A percentile compares a stretch with the other conserved stretches of the same genome.
Conservation (phyloP, 2,113 vertebrate genomes). For the Bubo blakistoni region DNA sequence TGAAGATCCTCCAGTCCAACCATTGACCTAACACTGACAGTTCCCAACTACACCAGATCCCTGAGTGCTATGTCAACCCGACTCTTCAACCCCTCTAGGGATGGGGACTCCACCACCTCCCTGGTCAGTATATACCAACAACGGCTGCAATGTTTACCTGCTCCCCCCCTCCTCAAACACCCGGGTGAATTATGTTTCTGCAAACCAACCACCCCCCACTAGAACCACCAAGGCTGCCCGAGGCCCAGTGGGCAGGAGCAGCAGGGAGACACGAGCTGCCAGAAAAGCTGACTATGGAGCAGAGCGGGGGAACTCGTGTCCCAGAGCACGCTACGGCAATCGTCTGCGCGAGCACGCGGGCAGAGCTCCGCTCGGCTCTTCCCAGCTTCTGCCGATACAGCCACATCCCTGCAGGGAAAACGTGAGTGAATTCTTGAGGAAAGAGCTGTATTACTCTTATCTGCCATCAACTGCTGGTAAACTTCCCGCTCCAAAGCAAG, state of each 20-base stretch:
- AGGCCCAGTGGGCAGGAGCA: not conserved
- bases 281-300: not conserved
- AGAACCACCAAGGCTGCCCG: not conserved
- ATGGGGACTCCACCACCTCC: no score
- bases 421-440: fast-evolving
- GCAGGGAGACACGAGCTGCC: not conserved
- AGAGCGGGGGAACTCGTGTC: not conserved
- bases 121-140: not conserved
- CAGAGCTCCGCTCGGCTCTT: not conserved
- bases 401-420: not conserved
- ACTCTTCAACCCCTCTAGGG: no score
- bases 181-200: not conserved
- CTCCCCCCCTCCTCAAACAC: not conserved
- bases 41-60: no score
- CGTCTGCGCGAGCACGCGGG: no score
- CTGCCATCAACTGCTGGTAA: not conserved
- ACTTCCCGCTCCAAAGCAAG: not conserved
- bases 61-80: no score
- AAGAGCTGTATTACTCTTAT: not conserved
- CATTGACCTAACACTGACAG: no score
- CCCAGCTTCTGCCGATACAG: fast-evolving
- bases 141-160: fast-evolving
- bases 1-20: no score
- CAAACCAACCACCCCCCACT: fast-evolving
- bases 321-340: not conserved